These are phyloP conservation scores for Hyperoplus immaculatus DNA, from an alignment of 2,797 vertebrate genomes.

Conservation along the genomic window DNA sequence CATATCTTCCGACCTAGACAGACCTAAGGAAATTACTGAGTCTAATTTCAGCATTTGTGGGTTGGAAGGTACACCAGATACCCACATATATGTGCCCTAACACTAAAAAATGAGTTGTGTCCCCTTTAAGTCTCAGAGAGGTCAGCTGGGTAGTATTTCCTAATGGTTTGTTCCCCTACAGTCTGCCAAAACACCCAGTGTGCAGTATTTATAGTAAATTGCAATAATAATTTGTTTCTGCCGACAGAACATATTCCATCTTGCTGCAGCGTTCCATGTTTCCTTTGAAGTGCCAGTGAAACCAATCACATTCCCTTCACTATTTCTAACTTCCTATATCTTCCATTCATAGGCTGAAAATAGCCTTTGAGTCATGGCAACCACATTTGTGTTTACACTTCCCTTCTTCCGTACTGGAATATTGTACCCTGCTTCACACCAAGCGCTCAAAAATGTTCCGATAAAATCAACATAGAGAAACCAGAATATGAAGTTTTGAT, in stretches of 20 bases:
- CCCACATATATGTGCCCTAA: too few species aligned
- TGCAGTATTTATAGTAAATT: conserved; percentile 71
- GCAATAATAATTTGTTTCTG: conserved; percentile 64
- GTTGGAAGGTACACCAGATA: too few species aligned
- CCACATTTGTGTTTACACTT: conserved; percentile 70
- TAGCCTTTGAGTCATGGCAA: conserved; percentile 75
- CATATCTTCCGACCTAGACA: too few species aligned
- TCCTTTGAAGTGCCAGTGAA: conserved; percentile 61
- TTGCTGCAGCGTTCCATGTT: conserved; percentile 49
- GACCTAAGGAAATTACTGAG: too few species aligned
- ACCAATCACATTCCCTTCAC: conserved; percentile 70
- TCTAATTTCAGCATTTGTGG: too few species aligned
- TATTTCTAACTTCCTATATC: conserved; percentile 70
- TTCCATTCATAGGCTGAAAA: conserved; percentile 73
- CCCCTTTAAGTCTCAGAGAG: conserved; percentile 30
- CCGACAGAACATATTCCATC: conserved; percentile 62
- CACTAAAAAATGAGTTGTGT: conserved; percentile 43
- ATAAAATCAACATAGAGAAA: conserved; percentile 78
- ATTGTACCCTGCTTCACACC: conserved; percentile 70
- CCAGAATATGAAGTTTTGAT: conserved; percentile 48
- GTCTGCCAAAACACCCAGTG: conserved; percentile 58
- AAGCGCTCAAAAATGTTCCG: conserved; percentile 77
- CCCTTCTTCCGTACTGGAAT: conserved; percentile 81
- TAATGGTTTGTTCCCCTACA: conserved; percentile 66
- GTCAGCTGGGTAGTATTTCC: conserved; percentile 57